Percentiles rank a stretch among this genome's conserved stretches.
phyloP scores from a whole-genome alignment of 2,888 invertebrate species.

The Pocota personata region DNA sequence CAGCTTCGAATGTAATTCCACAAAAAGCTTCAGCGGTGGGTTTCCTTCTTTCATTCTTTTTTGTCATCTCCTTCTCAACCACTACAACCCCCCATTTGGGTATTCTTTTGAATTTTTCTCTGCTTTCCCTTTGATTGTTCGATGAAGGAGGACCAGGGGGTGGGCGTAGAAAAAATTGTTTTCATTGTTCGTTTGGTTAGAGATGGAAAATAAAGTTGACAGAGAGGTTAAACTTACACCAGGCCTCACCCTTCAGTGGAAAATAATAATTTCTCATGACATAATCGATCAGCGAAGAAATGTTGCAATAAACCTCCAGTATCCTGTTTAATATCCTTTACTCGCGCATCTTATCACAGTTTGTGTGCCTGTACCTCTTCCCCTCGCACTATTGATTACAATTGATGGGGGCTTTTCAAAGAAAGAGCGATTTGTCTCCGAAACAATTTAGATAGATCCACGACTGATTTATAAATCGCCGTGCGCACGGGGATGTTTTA shows the following conservation, averaged over 20 bases:
- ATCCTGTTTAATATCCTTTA: constrained; percentile 64
- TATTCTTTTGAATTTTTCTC: constrained; percentile 66
- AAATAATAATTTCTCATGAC: constrained; percentile 69
- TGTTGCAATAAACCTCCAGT: constrained; percentile 62
- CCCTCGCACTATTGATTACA: constrained; percentile 58
- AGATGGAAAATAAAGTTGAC: constrained; percentile 67
- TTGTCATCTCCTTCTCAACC: background rate
- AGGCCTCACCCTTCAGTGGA: constrained; percentile 2
- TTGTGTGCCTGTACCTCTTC: background rate
- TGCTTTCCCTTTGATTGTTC: constrained; percentile 65
- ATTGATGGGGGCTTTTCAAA: constrained; percentile 26
- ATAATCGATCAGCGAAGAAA: constrained; percentile 69
- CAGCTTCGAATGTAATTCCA: constrained; percentile 71
- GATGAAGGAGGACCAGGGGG: background rate
- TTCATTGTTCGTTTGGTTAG: constrained; percentile 66
- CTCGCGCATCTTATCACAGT: constrained; percentile 33
- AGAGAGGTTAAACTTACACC: constrained; percentile 69
- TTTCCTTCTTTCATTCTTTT: constrained; percentile 23
- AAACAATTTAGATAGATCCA: constrained; percentile 71
- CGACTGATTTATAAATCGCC: constrained; percentile 59
- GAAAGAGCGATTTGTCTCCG: constrained; percentile 56
- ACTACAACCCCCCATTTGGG: background rate
- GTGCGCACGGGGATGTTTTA: constrained; percentile 43
- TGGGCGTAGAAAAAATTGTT: constrained; percentile 38
- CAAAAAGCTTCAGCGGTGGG: constrained; percentile 63